Conservation (phyloP, 2,797 vertebrate genomes). For the Sparus aurata region DNA sequence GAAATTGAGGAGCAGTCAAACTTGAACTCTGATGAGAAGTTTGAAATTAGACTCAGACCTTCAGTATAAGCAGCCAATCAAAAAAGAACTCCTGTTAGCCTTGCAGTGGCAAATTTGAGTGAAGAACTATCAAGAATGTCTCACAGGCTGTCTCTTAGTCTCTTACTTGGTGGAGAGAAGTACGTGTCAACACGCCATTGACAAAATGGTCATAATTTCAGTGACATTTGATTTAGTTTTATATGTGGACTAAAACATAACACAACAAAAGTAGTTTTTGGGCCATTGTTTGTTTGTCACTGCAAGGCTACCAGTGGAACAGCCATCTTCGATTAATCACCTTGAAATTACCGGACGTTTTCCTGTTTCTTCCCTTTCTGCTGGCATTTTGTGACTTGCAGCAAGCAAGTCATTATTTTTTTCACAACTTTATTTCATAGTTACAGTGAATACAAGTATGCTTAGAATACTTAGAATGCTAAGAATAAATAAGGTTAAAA, state of each 20-base stretch:
- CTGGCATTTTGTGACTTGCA: no score
- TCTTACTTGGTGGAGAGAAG: background rate
- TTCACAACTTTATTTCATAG: no score
- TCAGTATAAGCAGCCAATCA: background rate
- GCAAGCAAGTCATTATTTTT: no score
- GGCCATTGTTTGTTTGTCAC: background rate
- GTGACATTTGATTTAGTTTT: background rate
- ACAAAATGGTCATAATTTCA: background rate
- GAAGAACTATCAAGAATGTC: background rate
- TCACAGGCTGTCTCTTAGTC: background rate
- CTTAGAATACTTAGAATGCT: no score
- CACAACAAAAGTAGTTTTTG: no score
- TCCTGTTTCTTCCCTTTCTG: no score
- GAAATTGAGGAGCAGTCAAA: background rate
- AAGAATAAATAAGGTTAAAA: no score
- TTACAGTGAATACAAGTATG: no score
- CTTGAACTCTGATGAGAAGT: background rate
- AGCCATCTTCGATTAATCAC: no score
- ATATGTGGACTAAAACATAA: no score
- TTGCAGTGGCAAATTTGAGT: background rate
- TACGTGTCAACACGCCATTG: background rate
- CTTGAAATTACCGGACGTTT: no score
- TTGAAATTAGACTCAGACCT: background rate
- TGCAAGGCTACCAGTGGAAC: background rate
- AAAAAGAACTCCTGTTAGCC: background rate